phyloP scores from a whole-genome alignment of 2,888 invertebrate genomes.

The Volucella inanis region DNA sequence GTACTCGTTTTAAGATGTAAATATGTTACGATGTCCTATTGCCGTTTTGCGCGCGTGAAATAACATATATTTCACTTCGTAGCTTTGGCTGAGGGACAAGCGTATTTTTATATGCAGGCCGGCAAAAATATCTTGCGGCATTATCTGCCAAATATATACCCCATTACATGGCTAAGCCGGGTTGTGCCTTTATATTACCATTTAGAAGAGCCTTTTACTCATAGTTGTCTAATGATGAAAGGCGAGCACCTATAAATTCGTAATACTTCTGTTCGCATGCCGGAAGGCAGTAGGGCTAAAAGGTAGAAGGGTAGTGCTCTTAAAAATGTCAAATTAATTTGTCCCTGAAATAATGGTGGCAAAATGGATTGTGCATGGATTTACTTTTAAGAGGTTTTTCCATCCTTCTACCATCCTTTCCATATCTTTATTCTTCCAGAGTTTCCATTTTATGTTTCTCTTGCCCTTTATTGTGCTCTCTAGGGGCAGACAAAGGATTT shows the following conservation, averaged over 20 bases:
- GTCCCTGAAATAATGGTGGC: constrained; percentile 28
- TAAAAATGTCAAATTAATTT: constrained; percentile 49
- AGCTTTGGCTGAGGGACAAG: neutral
- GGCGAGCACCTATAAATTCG: constrained; percentile 35
- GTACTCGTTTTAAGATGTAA: neutral
- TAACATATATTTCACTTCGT: constrained; percentile 24
- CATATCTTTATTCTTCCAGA: neutral
- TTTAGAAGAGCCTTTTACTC: neutral
- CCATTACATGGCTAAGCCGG: constrained; percentile 13
- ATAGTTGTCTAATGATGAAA: neutral
- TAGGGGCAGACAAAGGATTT: neutral
- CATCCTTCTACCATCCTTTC: neutral
- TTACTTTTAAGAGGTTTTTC: neutral
- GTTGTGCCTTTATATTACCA: neutral
- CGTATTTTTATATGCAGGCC: neutral
- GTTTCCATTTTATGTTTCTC: neutral
- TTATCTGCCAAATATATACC: constrained; percentile 33
- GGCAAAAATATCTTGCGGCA: constrained; percentile 19
- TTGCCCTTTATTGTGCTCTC: neutral
- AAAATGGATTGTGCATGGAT: constrained; percentile 38
- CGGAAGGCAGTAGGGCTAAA: neutral
- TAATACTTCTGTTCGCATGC: constrained; percentile 18
- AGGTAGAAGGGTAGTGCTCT: neutral
- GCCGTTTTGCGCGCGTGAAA: neutral
- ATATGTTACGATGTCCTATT: neutral